These are phyloP conservation scores for Phengaris arion DNA, from an alignment of 2,888 invertebrate species.

Conservation along the genomic window DNA sequence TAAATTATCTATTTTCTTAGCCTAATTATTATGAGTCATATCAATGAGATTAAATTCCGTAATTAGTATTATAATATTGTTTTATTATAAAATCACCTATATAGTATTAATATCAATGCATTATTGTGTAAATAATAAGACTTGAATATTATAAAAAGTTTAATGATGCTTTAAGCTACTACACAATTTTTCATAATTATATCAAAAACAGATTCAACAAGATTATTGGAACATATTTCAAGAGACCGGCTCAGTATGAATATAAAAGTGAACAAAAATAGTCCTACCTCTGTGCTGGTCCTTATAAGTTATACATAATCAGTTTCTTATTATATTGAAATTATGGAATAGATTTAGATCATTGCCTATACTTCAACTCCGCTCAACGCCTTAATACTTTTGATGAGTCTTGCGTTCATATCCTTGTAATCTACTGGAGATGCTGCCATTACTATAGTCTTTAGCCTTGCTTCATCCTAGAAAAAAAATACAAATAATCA, in stretches of 20 bases:
- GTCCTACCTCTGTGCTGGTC: constrained; percentile 10
- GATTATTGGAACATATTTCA: background rate
- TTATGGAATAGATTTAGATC: constrained; percentile 8
- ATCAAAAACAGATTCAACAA: constrained; percentile 16
- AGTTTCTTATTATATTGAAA: constrained; percentile 17
- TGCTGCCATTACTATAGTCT: constrained; percentile 84
- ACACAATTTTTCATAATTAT: constrained; percentile 16
- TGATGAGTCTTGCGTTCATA: constrained; percentile 85
- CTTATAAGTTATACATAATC: constrained; percentile 19
- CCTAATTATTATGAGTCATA: constrained; percentile 77
- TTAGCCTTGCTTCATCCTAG: constrained; percentile 90
- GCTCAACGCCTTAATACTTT: constrained; percentile 83
- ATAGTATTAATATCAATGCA: too few relatives aligned
- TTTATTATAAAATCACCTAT: constrained; percentile 35
- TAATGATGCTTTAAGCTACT: constrained; percentile 11
- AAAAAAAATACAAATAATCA: constrained; percentile 44
- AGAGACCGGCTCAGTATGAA: background rate
- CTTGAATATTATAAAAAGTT: background rate
- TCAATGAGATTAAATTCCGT: constrained; percentile 76
- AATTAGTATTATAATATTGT: constrained; percentile 55
- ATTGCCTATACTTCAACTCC: constrained; percentile 72
- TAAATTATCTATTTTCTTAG: constrained; percentile 64
- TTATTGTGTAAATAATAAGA: background rate
- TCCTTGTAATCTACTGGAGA: constrained; percentile 87
- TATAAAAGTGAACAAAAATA: constrained; percentile 8